Evolutionary conservation across 37 sponge, comb jelly and placozoan species (phyloP), one percentile per base, ranked within the genome.

Genomic region (Bolinopsis microptera): DNA sequence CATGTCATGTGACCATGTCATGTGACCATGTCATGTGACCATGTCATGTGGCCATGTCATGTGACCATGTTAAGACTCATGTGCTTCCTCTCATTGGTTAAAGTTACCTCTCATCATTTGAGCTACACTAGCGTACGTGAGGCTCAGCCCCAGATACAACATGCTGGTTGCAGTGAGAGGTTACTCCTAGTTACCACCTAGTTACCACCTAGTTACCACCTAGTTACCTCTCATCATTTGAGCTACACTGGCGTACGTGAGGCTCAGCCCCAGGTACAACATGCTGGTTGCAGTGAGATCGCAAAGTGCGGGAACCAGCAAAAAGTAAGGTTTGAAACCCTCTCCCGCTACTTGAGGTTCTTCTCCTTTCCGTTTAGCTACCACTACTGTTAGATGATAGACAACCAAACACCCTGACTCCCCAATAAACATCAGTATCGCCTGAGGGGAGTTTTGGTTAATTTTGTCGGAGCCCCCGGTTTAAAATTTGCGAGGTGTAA

Each of bases 121-220:
- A 93, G 96, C 97, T 77, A 98, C 97, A 38, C 95, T 76, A 0
- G 99, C 97, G 92, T 94, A 97, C 37, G 99, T 99, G 93, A 97
- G 95, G 33, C 95, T 96, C 31, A 99, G 96, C 13, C 96, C 99
- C 0, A 99, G 94, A 93, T 96, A 97, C 95, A 99, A 95, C 36
- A 95, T 95, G 23, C 96, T 96, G 31, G 99, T 98, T 27, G 83
- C 97, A 16, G 75, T 69, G 8, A 97, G 77, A 68, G n/a, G n/a
- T n/a, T n/a, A n/a, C n/a, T n/a, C n/a, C n/a, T n/a, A n/a, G n/a
- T n/a, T n/a, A n/a, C n/a, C n/a, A n/a, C n/a, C n/a, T n/a, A n/a
- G n/a, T n/a, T n/a, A n/a, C n/a, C n/a, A n/a, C n/a, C 61, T 48
- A 13, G 13, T 18, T 13, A 48, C 5, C 13, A 18, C 61, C 18